Conservation (phyloP, 2,888 invertebrate genomes). For the Idaea biselata region DNA sequence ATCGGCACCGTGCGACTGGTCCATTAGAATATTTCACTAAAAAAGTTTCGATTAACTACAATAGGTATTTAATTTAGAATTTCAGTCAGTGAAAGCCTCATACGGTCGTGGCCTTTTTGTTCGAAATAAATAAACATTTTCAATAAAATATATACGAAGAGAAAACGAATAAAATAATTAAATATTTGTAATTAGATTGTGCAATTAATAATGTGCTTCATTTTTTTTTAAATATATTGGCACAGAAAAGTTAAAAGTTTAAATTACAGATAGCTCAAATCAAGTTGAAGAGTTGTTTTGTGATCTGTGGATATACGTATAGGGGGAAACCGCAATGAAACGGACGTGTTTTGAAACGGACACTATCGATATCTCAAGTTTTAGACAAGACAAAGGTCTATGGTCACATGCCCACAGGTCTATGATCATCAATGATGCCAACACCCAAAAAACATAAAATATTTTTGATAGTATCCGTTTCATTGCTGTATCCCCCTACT, state of each 20-base stretch:
- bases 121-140: constrained; percentile 48
- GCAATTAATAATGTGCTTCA: constrained; percentile 57
- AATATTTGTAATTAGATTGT: constrained; percentile 60
- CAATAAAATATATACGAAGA: constrained; percentile 69
- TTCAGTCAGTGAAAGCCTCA: constrained; percentile 55
- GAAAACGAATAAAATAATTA: constrained; percentile 70
- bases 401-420: too few relatives aligned
- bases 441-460: too few relatives aligned
- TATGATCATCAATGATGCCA: too few relatives aligned
- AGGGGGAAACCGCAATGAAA: too few relatives aligned
- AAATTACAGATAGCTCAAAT: not conserved
- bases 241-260: constrained; percentile 31
- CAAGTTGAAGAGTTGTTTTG: too few relatives aligned
- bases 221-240: constrained; percentile 52
- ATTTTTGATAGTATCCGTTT: too few relatives aligned
- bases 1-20: not conserved
- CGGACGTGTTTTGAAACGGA: too few relatives aligned
- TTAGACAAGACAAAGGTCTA: too few relatives aligned
- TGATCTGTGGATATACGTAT: too few relatives aligned
- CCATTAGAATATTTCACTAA: not conserved
- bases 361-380: too few relatives aligned
- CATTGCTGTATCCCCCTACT: too few relatives aligned
- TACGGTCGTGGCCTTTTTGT: constrained; percentile 29
- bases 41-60: not conserved
- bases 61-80: constrained; percentile 22